Conservation (phyloP, 2,113 vertebrate species). For the Poeciliopsis occidentalis region DNA sequence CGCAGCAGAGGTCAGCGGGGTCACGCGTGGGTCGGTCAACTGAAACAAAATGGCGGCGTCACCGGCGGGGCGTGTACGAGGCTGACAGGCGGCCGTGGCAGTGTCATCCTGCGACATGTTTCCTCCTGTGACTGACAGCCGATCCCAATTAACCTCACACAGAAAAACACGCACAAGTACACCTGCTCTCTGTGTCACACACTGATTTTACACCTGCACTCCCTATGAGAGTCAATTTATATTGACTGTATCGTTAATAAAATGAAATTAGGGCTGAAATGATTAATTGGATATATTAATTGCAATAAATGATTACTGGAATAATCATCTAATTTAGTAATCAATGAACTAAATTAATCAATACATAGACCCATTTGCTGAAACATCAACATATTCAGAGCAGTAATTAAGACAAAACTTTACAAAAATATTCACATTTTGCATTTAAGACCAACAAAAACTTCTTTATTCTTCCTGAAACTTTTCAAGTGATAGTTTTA, state of each 20-base stretch:
- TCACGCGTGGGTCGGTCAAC: conserved; percentile 59
- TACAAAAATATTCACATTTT: no score
- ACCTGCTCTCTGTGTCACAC: conserved; percentile 48
- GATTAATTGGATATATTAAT: no score
- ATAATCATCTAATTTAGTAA: no score
- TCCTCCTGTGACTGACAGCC: conserved; percentile 66
- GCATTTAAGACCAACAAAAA: no score
- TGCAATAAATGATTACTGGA: no score
- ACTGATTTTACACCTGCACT: conserved; percentile 57
- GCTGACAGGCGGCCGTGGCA: conserved; percentile 55
- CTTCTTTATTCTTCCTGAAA: no score
- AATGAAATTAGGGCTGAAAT: no score
- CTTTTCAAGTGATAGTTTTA: no score
- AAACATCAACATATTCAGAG: no score
- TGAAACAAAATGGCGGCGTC: conserved; percentile 62
- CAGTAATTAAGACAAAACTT: no score
- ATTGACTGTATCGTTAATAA: not conserved
- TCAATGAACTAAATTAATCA: no score
- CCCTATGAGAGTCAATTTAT: conserved; percentile 4
- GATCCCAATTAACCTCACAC: conserved; percentile 70
- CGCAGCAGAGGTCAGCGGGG: conserved; percentile 36
- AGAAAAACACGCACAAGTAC: conserved; percentile 37
- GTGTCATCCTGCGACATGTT: conserved; percentile 67
- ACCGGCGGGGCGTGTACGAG: conserved; percentile 45
- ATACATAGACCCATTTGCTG: no score